Base-by-base conservation (phyloP, 2,113 vertebrate species). In the Caretta caretta region DNA sequence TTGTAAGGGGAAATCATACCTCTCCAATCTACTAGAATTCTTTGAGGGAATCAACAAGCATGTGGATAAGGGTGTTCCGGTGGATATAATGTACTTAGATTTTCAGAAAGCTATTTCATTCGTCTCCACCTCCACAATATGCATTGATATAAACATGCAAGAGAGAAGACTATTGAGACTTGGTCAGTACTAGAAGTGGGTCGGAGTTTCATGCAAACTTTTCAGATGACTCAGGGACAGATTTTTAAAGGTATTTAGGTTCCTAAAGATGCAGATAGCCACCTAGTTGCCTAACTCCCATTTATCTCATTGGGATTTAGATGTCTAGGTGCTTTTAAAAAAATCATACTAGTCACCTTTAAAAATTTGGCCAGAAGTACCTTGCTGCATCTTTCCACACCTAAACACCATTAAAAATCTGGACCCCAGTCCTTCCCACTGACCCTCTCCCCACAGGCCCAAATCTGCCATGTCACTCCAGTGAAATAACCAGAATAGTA, bases 91-190 rank as follows among this genome's bases (percentile, higher is more conserved):
- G 53, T 54, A 54, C 53, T 54, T 54, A 22, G 53, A 54, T 54
- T 54, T 54, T 54, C 53, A 54, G 20, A 54, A 22, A 54, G 20
- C 20, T 4, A 0, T 51, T 48, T 35, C 76, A 94, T 87, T 91
- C 69, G 89, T 92, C 84, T 93, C 93, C 86, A 54, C 69, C 76
- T 86, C 89, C 79, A 82, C 25, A 27, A 86, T 79, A 80, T 38
- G 69, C 53, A 35, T 49, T 90, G n/a, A 17, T 88, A 91, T 90
- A 93, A 96, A 97, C 84, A 90, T 56, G 19, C 42, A 72, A 69
- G 51, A 90, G 96, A 92, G 78, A 83, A 89, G 56, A 69, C 50
- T 25, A 38, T 93, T 49, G 78, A 82, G 20, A 27, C 42, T 93
- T 83, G 82, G 92, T 1, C 86, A 83, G 57, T 62, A 86, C 76